A percentile compares a stretch with the other conserved stretches of the same genome.
Conservation (phyloP, 1,140 invertebrate species). For the Phortica variegata region DNA sequence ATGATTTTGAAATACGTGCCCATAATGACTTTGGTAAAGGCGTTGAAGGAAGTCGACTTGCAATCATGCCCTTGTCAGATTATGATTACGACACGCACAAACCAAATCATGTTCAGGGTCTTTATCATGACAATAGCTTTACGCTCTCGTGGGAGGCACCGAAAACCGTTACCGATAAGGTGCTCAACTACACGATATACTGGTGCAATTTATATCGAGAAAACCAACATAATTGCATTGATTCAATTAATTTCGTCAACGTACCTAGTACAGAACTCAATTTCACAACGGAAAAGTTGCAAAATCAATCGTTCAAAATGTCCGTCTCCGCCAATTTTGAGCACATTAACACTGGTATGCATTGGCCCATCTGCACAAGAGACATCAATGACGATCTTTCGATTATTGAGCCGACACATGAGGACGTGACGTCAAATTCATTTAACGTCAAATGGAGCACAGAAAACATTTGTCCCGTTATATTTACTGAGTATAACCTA, state of each 20-base stretch:
- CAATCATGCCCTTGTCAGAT: slow-evolving; percentile 26
- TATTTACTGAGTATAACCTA: slow-evolving; percentile 41
- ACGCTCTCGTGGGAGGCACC: slow-evolving; percentile 46
- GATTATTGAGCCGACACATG: slow-evolving; percentile 42
- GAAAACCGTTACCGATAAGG: slow-evolving; percentile 7
- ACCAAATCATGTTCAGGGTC: slow-evolving; percentile 35
- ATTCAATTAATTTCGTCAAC: slow-evolving; percentile 35
- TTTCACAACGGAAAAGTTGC: slow-evolving; percentile 24
- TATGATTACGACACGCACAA: slow-evolving; percentile 16
- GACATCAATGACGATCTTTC: slow-evolving; percentile 38
- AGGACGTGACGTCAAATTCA: slow-evolving; percentile 17
- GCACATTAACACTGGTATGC: slow-evolving; percentile 37
- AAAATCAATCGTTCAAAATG: slow-evolving; percentile 28
- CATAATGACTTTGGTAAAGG: slow-evolving; percentile 33
- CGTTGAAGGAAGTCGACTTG: slow-evolving; percentile 27
- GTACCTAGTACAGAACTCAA: slow-evolving; percentile 17
- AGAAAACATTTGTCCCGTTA: slow-evolving; percentile 35
- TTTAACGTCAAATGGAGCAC: slow-evolving; percentile 39
- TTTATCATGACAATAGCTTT: slow-evolving; percentile 39
- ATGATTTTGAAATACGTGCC: slow-evolving; percentile 38
- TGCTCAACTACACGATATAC: slow-evolving; percentile 45
- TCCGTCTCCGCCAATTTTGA: slow-evolving; percentile 47
- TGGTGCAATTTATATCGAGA: slow-evolving; percentile 40
- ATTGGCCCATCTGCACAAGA: slow-evolving; percentile 40
- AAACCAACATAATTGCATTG: slow-evolving; percentile 34